A percentile compares a stretch with the other conserved stretches of the same genome.
Conservation (phyloP, 1,140 invertebrate species). For the Sarcophaga peregrina region DNA sequence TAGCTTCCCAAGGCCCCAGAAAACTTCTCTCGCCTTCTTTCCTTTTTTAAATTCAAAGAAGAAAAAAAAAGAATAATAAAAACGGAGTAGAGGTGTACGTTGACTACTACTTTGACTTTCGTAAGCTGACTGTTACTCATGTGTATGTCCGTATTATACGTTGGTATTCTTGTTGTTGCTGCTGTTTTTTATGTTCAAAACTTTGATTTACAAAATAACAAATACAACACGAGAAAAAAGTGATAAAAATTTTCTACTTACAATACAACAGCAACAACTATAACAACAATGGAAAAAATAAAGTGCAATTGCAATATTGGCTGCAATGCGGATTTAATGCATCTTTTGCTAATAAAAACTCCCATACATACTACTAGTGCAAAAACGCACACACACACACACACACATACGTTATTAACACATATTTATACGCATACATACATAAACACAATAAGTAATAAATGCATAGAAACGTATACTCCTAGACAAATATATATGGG, state of each 20-base stretch:
- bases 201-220: slow-evolving; percentile 22
- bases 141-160: not conserved
- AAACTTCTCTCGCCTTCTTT: no score
- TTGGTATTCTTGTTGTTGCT: not conserved
- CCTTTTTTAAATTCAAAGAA: no score
- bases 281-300: slow-evolving; percentile 17
- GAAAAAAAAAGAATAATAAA: no score
- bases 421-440: not conserved
- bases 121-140: not conserved
- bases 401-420: not conserved
- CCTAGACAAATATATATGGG: no score
- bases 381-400: not conserved
- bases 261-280: no score
- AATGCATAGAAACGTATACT: no score
- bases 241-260: slow-evolving; percentile 24
- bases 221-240: not conserved
- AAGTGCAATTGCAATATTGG: slow-evolving; percentile 41
- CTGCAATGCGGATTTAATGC: slow-evolving; percentile 40
- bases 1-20: no score
- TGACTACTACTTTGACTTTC: slow-evolving; percentile 18
- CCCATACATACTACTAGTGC: not conserved
- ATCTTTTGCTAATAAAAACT: slow-evolving; percentile 30
- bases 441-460: no score
- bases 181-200: not conserved
- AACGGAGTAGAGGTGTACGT: not conserved